Evolutionary conservation across 2,113 vertebrate species (phyloP).

Genomic region (Tachysurus fulvidraco): DNA sequence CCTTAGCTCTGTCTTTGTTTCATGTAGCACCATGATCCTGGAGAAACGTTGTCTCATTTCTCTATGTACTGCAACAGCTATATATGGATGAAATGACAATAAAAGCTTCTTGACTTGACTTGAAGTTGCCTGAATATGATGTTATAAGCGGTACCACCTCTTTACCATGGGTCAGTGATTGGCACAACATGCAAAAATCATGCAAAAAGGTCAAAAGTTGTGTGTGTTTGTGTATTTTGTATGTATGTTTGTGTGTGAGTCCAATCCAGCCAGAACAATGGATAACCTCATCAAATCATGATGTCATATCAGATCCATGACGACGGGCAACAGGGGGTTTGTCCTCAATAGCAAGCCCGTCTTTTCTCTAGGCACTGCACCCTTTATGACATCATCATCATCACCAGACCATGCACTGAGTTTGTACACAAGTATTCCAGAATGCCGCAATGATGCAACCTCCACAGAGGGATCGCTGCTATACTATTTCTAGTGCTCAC

Average conservation of each 20-base stretch:
- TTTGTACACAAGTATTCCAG: not conserved
- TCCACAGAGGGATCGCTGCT: not conserved
- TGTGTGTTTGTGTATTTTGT: not conserved
- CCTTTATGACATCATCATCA: not conserved
- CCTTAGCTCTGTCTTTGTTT: too few relatives aligned
- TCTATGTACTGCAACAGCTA: too few relatives aligned
- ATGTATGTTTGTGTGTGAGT: conserved; percentile 6
- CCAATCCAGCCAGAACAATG: conserved; percentile 12
- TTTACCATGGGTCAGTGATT: conserved; percentile 45
- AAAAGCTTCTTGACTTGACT: too few relatives aligned
- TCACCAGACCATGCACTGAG: not conserved
- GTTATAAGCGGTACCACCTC: not conserved
- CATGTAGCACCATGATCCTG: too few relatives aligned
- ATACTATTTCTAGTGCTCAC: conserved; percentile 22
- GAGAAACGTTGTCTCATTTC: too few relatives aligned
- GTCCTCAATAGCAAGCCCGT: not conserved
- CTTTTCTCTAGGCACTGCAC: not conserved
- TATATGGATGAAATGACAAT: too few relatives aligned
- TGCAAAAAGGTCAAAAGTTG: conserved; percentile 35
- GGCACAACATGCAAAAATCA: conserved; percentile 16
- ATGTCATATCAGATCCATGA: conserved; percentile 14
- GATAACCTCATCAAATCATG: conserved; percentile 25
- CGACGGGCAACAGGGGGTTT: not conserved
- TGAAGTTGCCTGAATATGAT: not conserved
- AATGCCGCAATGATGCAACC: conserved; percentile 6